These are phyloP conservation scores for Macropus fuliginosus DNA, from an alignment of 2,797 vertebrate species.

Conservation along the genomic window DNA sequence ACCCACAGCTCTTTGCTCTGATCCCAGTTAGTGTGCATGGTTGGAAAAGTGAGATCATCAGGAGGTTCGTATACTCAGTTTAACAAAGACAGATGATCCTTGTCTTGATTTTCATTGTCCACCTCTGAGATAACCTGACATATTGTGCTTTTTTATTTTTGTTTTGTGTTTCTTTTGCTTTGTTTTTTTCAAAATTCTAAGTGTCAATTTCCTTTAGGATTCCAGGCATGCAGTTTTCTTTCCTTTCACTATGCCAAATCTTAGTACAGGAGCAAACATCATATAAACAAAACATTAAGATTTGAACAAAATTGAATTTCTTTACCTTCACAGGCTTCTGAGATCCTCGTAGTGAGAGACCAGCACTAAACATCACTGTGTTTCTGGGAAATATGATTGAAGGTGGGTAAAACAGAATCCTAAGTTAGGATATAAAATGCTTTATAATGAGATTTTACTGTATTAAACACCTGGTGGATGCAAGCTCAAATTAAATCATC, in stretches of 20 bases:
- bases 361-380: constrained; percentile 55
- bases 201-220: constrained; percentile 44
- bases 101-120: constrained; percentile 41
- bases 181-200: constrained; percentile 48
- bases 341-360: constrained; percentile 49
- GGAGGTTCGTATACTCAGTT: constrained; percentile 2
- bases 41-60: background rate
- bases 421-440: constrained; percentile 52
- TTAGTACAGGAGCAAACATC: constrained; percentile 57
- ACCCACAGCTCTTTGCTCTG: background rate
- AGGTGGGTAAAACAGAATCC: constrained; percentile 59
- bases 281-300: constrained; percentile 71
- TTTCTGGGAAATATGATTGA: constrained; percentile 64
- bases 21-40: background rate
- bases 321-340: constrained; percentile 49
- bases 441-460: constrained; percentile 72
- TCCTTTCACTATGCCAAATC: constrained; percentile 37
- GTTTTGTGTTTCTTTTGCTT: background rate
- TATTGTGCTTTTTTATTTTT: background rate
- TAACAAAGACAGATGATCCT: background rate
- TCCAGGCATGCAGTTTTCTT: background rate
- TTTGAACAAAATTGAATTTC: constrained; percentile 71
- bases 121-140: background rate
- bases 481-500: constrained; percentile 69
- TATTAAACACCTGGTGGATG: constrained; percentile 78